Evolutionary conservation across 92 coral and sea anemone genomes (phyloP), one percentile per base, ranked within the genome.

Genomic region (Porites rus): DNA sequence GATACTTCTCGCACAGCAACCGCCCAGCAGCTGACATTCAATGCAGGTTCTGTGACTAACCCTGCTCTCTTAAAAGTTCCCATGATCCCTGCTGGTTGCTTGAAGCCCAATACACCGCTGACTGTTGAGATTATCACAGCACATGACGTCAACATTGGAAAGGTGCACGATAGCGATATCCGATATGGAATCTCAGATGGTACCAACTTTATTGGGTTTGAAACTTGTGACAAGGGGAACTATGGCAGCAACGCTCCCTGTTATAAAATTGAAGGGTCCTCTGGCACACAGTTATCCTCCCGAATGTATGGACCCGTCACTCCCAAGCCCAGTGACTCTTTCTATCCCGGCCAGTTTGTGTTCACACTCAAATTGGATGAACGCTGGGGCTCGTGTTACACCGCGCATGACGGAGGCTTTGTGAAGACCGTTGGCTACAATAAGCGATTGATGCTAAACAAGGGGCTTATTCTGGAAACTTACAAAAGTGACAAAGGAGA

Each of bases 321-420:
- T 0, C 63, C 74, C 9, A 46, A 75, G 51, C 68, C 77, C 20
- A 69, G 10, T 13, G 90, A 82, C 51, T 54, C 28, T 16, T 43
- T 28, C 54, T 86, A 86, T 53, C 85, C 90, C 1, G 85, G 80
- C 17, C 85, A 79, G 64, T 80, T 75, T 18, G 72, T 77, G 53
- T 56, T 86, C 85, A 86, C 85, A 3, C 72, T 86, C 65, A 86
- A 70, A 72, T 67, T 81, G 51, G 51, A 38, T 79, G 90, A 78
- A 70, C 90, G 76, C 46, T 78, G 89, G 89, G 89, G 89, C 13
- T 77, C 84, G 50, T 86, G 89, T 75, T 86, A 69, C 90, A 86
- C 75, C 10, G 53, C 85, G 60, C 90, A 86, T 50, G 79, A 86
- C 83, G 85, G 80, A 12, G 90, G 85, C 6, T 86, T 78, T 43